Evolutionary conservation across 2,797 vertebrate genomes (phyloP).

Genomic region (Decapterus maruadsi): DNA sequence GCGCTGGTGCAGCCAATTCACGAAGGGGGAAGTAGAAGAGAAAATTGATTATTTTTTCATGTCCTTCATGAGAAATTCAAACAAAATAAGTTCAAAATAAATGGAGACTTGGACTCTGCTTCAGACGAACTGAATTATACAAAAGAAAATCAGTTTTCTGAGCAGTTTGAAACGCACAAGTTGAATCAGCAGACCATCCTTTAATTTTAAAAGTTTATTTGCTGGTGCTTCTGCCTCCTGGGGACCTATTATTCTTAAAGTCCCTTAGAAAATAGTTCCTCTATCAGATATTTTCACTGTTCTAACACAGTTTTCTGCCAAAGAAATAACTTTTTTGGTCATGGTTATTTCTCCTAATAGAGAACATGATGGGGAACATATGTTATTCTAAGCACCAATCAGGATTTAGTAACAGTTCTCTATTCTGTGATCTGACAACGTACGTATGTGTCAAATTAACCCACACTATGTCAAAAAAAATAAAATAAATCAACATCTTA

Average conservation of each 20-base stretch:
- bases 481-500: background rate
- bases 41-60: background rate
- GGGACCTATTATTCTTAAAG: background rate
- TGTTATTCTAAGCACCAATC: background rate
- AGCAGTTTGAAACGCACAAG: background rate
- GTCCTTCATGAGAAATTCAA: background rate
- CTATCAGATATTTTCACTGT: background rate
- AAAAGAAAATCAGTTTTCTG: background rate
- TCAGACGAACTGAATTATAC: background rate
- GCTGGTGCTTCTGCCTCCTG: background rate
- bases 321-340: background rate
- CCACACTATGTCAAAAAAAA: background rate
- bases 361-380: no score
- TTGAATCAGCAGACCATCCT: no score
- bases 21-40: background rate
- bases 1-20: background rate
- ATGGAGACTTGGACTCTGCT: background rate
- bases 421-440: background rate
- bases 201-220: background rate
- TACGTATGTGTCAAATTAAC: background rate
- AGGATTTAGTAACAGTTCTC: background rate
- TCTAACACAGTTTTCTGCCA: no score
- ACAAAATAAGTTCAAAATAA: background rate
- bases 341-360: background rate
- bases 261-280: background rate